These are phyloP conservation scores for Opisthocomus hoazin DNA, from an alignment of 2,113 vertebrate species.

Conservation along the genomic window DNA sequence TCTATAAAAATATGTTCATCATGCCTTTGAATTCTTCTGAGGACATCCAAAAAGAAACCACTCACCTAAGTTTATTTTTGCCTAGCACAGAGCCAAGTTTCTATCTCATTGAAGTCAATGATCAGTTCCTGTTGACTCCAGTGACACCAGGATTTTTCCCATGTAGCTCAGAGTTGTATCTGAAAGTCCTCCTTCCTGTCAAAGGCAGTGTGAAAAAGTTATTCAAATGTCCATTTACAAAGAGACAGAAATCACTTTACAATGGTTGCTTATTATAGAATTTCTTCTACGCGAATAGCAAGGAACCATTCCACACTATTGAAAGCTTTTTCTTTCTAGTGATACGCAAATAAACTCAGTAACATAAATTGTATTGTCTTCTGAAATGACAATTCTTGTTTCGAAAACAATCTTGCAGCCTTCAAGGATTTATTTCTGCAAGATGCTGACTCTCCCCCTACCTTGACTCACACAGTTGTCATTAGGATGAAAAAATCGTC, in stretches of 20 bases:
- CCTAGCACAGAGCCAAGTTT: not conserved
- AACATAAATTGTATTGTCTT: not conserved
- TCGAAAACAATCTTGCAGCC: not conserved
- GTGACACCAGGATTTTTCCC: not conserved
- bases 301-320: not conserved
- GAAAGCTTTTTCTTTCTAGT: not conserved
- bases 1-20: not conserved
- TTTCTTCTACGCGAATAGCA: not conserved
- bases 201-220: not conserved
- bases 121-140: not conserved
- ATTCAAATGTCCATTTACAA: not conserved
- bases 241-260: not conserved
- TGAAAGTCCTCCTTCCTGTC: not conserved
- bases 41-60: not conserved
- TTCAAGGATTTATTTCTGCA: not conserved
- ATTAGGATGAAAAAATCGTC: not conserved
- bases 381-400: not conserved
- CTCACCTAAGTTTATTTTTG: not conserved
- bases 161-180: not conserved
- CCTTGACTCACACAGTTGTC: not conserved
- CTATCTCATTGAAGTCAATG: not conserved
- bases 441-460: not conserved
- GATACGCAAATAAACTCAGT: not conserved
- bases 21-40: not conserved
- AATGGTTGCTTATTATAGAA: not conserved